These are phyloP conservation scores for Apantesis nais DNA, from an alignment of 2,888 invertebrate species.

Conservation along the genomic window DNA sequence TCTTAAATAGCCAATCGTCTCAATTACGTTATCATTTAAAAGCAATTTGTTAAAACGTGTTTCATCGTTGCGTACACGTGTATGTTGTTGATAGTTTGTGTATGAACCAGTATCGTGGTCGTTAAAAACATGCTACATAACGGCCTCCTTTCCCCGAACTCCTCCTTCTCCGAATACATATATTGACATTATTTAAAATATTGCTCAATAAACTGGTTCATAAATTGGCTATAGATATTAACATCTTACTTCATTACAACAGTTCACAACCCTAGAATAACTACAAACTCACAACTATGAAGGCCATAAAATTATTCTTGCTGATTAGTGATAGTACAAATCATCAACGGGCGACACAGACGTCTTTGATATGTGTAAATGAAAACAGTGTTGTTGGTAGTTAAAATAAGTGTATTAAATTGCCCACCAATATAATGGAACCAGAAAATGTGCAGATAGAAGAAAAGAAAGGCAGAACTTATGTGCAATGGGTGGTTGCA, in stretches of 20 bases:
- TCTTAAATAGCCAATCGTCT: neutral
- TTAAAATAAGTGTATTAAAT: neutral
- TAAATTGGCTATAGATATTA: neutral
- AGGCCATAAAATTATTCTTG: neutral
- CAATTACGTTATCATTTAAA: neutral
- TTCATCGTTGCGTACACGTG: neutral
- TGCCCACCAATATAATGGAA: neutral
- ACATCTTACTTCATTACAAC: neutral
- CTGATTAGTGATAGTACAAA: neutral
- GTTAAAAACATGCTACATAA: neutral
- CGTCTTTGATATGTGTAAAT: neutral
- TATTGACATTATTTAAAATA: neutral
- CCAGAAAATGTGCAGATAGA: neutral
- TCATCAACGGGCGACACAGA: neutral
- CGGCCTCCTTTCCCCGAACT: neutral
- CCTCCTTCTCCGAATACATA: neutral
- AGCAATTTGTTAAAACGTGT: neutral
- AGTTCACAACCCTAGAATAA: neutral
- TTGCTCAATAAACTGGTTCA: neutral
- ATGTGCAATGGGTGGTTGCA: slow-evolving; percentile 13
- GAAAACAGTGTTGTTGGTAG: neutral
- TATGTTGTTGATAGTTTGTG: neutral
- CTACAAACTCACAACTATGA: neutral
- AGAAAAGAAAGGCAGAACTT: slow-evolving; percentile 15
- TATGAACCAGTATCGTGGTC: neutral